Percentiles rank a stretch among this genome's conserved stretches.
These are phyloP conservation scores for Pteronotus mesoamericanus DNA, from an alignment of 2,797 vertebrate species.

Conservation along the genomic window DNA sequence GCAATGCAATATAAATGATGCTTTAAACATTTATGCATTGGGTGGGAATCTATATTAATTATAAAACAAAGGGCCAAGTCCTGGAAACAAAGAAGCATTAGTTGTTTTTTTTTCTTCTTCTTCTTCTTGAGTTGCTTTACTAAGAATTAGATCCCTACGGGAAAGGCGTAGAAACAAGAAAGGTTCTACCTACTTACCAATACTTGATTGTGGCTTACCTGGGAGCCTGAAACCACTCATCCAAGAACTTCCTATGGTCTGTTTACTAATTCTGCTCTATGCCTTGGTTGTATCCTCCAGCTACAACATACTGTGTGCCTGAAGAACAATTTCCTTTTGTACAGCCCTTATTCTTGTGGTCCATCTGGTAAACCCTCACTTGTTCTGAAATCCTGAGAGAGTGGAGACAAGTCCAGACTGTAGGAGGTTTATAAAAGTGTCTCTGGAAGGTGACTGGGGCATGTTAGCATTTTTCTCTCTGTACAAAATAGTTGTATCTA, in stretches of 20 bases:
- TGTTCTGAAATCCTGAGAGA: not conserved
- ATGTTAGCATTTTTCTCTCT: not conserved
- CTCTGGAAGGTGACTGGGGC: not conserved
- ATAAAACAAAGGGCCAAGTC: slow-evolving; percentile 74
- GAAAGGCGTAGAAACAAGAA: not conserved
- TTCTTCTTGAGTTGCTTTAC: slow-evolving; percentile 47
- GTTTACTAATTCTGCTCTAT: not conserved
- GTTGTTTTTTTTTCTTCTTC: no score
- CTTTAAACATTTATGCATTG: slow-evolving; percentile 75
- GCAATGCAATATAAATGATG: slow-evolving; percentile 76
- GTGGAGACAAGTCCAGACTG: not conserved
- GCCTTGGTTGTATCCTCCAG: not conserved
- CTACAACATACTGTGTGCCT: not conserved
- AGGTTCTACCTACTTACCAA: not conserved
- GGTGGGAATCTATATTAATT: slow-evolving; percentile 76
- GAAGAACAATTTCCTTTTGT: not conserved
- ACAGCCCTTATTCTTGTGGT: not conserved
- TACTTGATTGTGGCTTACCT: slow-evolving; percentile 15
- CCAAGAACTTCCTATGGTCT: not conserved
- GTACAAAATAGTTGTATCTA: not conserved
- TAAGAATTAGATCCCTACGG: slow-evolving; percentile 65
- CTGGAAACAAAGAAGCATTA: slow-evolving; percentile 69
- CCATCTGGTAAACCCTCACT: not conserved
- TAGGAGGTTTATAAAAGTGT: not conserved
- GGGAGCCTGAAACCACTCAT: not conserved